Base-by-base conservation (phyloP, 2,797 vertebrate genomes). In the Liasis olivaceus region DNA sequence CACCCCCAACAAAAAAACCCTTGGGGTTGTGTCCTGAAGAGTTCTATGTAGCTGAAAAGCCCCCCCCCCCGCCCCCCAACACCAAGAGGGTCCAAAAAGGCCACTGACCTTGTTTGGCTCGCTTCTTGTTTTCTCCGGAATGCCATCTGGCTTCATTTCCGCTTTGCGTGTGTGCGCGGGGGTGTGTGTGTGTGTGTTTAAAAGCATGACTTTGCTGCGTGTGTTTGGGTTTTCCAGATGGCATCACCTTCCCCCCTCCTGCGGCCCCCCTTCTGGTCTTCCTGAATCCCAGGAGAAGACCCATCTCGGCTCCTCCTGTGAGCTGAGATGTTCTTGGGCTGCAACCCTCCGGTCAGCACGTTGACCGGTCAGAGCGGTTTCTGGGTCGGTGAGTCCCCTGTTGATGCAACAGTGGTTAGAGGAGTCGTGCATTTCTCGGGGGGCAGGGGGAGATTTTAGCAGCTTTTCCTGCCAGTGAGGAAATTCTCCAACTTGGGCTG, bases 351-450 rank as follows among this genome's bases (percentile, higher is more conserved):
- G 0, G 64, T 31, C 28, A 66, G 64, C 5, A 13, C n/a, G 64
- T 66, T n/a, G 28, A 62, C 20, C 51, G 5, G 51, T 51, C 51
- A 51, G 51, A 22, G 64, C 4, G 11, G 28, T 5, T 5, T 28
- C 0, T 0, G n/a, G 28, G 28, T 66, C 1, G 12, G 64, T 12
- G 4, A 0, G 28, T 1, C 28, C 11, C 11, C 4, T n/a, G 64
- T 14, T 2, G 4, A n/a, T n/a, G 64, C 28, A 15, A 13, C 64
- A 14, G 28, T 28, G 66, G 4, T 64, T 64, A 64, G 63, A 26
- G 62, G 62, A 28, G 62, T 26, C 26, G 11, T 8, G 28, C 63
- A 4, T 66, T 12, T 4, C 11, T 4, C 5, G 28, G 15, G 66
- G 62, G 24, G 0, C 24, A 3, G 0, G 2, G 62, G 6, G 62